Conservation (phyloP, 2,113 vertebrate genomes). For the Macroglossus sobrinus region DNA sequence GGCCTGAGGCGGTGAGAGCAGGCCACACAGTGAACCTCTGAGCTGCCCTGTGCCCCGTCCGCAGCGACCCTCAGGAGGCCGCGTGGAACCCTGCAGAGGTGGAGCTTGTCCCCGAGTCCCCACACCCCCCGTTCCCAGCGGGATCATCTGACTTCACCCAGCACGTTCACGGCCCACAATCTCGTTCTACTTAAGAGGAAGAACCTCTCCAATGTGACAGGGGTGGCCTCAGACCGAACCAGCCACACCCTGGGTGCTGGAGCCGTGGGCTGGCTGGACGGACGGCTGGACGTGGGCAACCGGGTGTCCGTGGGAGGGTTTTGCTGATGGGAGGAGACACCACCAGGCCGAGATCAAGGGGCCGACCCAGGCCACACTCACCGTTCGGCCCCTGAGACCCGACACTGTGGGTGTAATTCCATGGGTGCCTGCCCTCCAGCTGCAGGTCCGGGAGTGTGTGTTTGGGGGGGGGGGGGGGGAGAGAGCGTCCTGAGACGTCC, state of each 20-base stretch:
- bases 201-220: rapidly evolving
- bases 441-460: neutral
- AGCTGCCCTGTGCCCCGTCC: too few species aligned
- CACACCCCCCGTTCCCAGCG: too few species aligned
- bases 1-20: neutral
- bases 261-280: neutral
- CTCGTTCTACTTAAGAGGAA: neutral
- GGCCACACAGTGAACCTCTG: too few species aligned
- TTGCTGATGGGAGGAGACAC: rapidly evolving
- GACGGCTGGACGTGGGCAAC: neutral
- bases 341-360: neutral
- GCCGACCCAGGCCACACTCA: rapidly evolving
- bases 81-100: rapidly evolving
- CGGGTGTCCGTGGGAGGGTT: neutral
- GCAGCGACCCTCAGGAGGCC: neutral
- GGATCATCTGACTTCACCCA: too few species aligned
- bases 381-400: rapidly evolving
- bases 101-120: neutral
- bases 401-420: too few species aligned
- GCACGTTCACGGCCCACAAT: rapidly evolving
- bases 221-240: neutral
- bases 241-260: neutral
- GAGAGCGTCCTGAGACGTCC: rapidly evolving
- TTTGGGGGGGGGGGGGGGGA: rapidly evolving
- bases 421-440: rapidly evolving